Conservation (phyloP, 2,888 invertebrate genomes). For the Alitta virens region DNA sequence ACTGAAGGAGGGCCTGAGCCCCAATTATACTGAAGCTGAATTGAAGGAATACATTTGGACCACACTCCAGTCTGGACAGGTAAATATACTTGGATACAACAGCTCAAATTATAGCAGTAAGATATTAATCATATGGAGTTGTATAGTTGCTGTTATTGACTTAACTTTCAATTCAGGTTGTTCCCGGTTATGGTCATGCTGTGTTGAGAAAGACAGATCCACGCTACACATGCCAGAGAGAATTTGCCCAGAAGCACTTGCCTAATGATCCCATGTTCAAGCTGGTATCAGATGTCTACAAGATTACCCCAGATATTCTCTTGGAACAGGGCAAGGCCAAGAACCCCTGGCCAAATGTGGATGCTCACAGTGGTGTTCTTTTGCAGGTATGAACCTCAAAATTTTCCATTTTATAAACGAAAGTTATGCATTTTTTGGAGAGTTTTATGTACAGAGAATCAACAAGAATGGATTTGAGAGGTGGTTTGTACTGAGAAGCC, state of each 20-base stretch:
- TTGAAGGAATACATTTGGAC: slow-evolving; percentile 97
- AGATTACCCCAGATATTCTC: slow-evolving; percentile 87
- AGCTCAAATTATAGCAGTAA: no score
- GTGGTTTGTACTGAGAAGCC: no score
- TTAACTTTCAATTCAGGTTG: slow-evolving; percentile 64
- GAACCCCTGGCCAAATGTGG: slow-evolving; percentile 98
- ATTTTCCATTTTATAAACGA: no score
- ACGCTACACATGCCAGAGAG: slow-evolving; percentile 87
- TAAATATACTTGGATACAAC: no score
- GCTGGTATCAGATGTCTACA: slow-evolving; percentile 85
- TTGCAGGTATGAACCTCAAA: slow-evolving; percentile 73
- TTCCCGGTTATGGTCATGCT: slow-evolving; percentile 95
- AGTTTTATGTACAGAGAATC: no score
- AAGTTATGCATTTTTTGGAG: no score
- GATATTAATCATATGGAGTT: no score
- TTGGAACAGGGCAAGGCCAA: slow-evolving; percentile 92
- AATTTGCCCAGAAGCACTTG: slow-evolving; percentile 89
- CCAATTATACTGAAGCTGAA: slow-evolving; percentile 82
- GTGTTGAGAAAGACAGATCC: slow-evolving; percentile 93
- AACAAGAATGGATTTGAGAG: no score
- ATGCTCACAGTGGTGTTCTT: slow-evolving; percentile 92
- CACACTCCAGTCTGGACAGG: slow-evolving; percentile 87
- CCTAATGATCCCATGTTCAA: slow-evolving; percentile 90
- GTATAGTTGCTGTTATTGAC: no score
- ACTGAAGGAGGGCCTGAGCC: slow-evolving; percentile 76